These are phyloP conservation scores for Todiramphus chloris DNA, from an alignment of 2,113 vertebrate genomes.

Conservation along the genomic window DNA sequence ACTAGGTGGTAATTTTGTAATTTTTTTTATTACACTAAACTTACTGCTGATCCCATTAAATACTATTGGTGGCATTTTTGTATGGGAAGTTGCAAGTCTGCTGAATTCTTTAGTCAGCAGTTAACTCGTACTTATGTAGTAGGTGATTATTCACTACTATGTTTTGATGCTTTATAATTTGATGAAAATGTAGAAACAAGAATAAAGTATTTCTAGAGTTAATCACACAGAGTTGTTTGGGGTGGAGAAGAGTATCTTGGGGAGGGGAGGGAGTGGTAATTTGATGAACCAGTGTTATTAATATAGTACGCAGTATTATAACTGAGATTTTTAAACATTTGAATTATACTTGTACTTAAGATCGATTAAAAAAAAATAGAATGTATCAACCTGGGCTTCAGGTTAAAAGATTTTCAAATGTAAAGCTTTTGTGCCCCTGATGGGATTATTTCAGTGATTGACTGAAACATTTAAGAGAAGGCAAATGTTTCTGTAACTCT, in stretches of 20 bases:
- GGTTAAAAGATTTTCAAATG: slow-evolving; percentile 39
- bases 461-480: slow-evolving; percentile 36
- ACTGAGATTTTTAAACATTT: background rate
- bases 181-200: background rate
- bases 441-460: slow-evolving; percentile 33
- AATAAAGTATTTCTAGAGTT: background rate
- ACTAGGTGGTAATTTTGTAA: background rate
- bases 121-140: background rate
- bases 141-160: background rate
- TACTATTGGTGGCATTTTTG: background rate
- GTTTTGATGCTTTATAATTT: background rate
- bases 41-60: background rate
- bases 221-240: background rate
- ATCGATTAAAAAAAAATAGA: background rate
- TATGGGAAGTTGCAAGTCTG: background rate
- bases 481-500: slow-evolving; percentile 35
- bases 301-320: background rate
- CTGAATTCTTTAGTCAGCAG: background rate
- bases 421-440: slow-evolving; percentile 1
- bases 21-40: background rate
- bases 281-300: background rate
- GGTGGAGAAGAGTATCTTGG: background rate
- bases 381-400: background rate
- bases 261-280: background rate
- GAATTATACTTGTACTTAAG: background rate